A percentile compares a stretch with the other conserved stretches of the same genome.
phyloP scores from a whole-genome alignment of 2,888 invertebrate species.

The Heliconius hortense region DNA sequence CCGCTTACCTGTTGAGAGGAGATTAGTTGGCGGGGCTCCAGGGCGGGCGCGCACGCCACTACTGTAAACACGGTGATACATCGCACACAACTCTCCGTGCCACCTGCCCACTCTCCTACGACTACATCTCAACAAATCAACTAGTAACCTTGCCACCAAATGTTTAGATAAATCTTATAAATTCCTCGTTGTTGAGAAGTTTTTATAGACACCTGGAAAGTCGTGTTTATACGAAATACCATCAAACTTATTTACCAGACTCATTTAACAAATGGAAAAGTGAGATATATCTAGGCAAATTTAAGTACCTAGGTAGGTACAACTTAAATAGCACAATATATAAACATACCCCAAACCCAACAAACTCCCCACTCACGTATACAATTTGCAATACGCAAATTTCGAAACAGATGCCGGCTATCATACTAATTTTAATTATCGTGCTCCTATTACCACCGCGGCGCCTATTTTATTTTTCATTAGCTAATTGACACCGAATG shows the following conservation, averaged over 20 bases:
- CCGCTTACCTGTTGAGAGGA: constrained; percentile 74
- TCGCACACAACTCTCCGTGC: constrained; percentile 45
- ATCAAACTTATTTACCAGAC: not conserved
- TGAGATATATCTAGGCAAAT: not conserved
- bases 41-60: constrained; percentile 51
- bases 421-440: constrained; percentile 77
- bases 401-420: constrained; percentile 71
- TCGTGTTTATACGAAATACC: constrained; percentile 12
- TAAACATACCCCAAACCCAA: not conserved
- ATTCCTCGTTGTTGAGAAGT: constrained; percentile 21
- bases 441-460: constrained; percentile 56
- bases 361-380: not conserved
- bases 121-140: constrained; percentile 37
- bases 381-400: constrained; percentile 35
- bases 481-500: constrained; percentile 80
- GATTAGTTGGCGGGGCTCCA: constrained; percentile 72
- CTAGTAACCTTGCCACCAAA: constrained; percentile 34
- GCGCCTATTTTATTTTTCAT: constrained; percentile 78
- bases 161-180: constrained; percentile 24
- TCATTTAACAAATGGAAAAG: not conserved
- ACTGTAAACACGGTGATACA: constrained; percentile 60
- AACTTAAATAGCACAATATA: not conserved
- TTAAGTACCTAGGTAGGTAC: no score
- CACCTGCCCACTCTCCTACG: constrained; percentile 37
- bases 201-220: constrained; percentile 21